Conservation (phyloP, 1,140 invertebrate genomes). For the Drosophila athabasca region DNA sequence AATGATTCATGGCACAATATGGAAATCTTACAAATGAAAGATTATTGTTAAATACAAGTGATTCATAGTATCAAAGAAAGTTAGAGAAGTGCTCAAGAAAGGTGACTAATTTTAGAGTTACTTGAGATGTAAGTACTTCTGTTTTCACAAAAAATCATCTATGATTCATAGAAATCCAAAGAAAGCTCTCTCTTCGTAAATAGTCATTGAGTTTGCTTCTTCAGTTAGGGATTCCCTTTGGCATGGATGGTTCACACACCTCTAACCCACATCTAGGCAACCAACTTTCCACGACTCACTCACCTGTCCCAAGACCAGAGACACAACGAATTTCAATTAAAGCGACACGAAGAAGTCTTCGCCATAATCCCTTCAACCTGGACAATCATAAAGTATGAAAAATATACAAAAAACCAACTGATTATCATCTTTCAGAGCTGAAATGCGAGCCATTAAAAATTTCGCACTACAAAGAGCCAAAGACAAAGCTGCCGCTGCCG, state of each 20-base stretch:
- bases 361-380: constrained; percentile 36
- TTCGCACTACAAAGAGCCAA: constrained; percentile 73
- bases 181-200: constrained; percentile 6
- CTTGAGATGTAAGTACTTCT: too few relatives aligned
- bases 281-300: constrained; percentile 51
- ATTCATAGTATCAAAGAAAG: too few relatives aligned
- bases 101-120: too few relatives aligned
- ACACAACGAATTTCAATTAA: constrained; percentile 67
- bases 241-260: constrained; percentile 6
- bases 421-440: constrained; percentile 53
- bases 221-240: background rate
- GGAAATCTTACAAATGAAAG: too few relatives aligned
- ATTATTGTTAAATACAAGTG: too few relatives aligned
- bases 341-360: constrained; percentile 45
- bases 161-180: too few relatives aligned
- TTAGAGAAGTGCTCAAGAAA: too few relatives aligned
- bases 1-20: too few relatives aligned
- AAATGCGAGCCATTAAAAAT: constrained; percentile 74
- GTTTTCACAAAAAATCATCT: too few relatives aligned
- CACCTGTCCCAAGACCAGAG: constrained; percentile 24
- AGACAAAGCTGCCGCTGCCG: constrained; percentile 42
- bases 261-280: constrained; percentile 25
- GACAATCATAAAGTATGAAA: constrained; percentile 71
- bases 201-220: background rate
- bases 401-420: constrained; percentile 43